A percentile compares a stretch with the other conserved stretches of the same genome.
These are phyloP conservation scores for Meta bourneti DNA, from an alignment of 2,888 invertebrate genomes.

Conservation along the genomic window DNA sequence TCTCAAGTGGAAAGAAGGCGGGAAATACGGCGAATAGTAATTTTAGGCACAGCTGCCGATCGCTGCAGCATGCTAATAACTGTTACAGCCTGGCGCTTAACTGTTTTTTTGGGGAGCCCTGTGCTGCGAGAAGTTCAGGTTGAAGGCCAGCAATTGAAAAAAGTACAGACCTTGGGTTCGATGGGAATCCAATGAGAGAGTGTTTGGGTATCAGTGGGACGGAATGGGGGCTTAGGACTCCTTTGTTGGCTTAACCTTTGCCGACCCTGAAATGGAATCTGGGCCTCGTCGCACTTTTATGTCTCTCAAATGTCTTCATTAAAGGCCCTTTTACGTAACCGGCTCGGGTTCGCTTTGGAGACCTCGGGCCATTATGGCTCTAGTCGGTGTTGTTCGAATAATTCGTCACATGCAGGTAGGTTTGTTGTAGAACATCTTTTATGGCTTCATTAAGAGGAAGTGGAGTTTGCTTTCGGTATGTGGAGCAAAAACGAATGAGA, in stretches of 20 bases:
- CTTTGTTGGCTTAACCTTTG: slow-evolving; percentile 56
- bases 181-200: slow-evolving; percentile 48
- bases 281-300: slow-evolving; percentile 31
- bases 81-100: slow-evolving; percentile 36
- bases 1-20: slow-evolving; percentile 39
- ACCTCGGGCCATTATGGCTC: no score
- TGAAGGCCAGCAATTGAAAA: slow-evolving; percentile 41
- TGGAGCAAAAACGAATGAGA: no score
- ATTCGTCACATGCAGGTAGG: neutral
- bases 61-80: slow-evolving; percentile 64
- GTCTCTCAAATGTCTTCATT: slow-evolving; percentile 62
- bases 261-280: slow-evolving; percentile 48
- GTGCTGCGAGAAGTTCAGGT: neutral
- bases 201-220: neutral
- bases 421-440: neutral
- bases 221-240: slow-evolving; percentile 1
- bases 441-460: no score
- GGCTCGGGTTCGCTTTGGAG: no score
- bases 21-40: slow-evolving; percentile 54
- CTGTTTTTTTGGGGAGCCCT: slow-evolving; percentile 4
- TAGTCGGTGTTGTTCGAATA: neutral
- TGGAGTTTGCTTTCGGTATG: no score
- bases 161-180: slow-evolving; percentile 38
- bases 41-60: slow-evolving; percentile 65
- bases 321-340: slow-evolving; percentile 20